Percentiles rank a stretch among this genome's conserved stretches.
phyloP scores from a whole-genome alignment of 2,113 vertebrate genomes.

The Brienomyrus longianalis region DNA sequence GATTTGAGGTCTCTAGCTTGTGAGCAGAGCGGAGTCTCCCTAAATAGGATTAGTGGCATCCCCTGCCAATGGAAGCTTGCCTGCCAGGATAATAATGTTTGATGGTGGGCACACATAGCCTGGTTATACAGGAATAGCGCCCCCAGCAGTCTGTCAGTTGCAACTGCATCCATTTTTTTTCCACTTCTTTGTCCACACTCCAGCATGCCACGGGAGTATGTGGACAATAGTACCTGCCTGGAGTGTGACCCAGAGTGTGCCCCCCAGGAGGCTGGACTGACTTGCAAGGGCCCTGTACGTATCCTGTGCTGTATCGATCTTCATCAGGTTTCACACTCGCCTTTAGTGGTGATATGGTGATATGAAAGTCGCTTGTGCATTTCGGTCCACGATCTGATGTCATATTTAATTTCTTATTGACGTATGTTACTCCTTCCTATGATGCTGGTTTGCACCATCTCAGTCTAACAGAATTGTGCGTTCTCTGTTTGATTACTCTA shows the following conservation, averaged over 20 bases:
- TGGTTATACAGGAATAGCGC: neutral
- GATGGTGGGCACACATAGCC: neutral
- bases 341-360: neutral
- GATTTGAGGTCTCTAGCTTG: neutral
- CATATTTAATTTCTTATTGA: neutral
- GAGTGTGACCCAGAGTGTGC: constrained; percentile 75
- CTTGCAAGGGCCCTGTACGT: constrained; percentile 72
- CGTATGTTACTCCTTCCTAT: neutral
- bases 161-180: neutral
- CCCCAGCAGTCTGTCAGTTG: neutral
- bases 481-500: neutral
- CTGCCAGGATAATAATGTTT: constrained; percentile 3
- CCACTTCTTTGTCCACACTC: neutral
- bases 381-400: neutral
- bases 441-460: neutral
- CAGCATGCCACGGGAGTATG: constrained; percentile 69
- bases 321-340: neutral
- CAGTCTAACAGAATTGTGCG: neutral
- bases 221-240: constrained; percentile 61
- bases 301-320: neutral
- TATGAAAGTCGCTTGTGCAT: neutral
- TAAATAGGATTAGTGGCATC: neutral
- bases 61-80: neutral
- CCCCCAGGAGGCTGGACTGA: constrained; percentile 60
- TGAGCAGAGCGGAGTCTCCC: neutral